Conservation (phyloP, 2,113 vertebrate species). For the Balaenoptera acutorostrata region DNA sequence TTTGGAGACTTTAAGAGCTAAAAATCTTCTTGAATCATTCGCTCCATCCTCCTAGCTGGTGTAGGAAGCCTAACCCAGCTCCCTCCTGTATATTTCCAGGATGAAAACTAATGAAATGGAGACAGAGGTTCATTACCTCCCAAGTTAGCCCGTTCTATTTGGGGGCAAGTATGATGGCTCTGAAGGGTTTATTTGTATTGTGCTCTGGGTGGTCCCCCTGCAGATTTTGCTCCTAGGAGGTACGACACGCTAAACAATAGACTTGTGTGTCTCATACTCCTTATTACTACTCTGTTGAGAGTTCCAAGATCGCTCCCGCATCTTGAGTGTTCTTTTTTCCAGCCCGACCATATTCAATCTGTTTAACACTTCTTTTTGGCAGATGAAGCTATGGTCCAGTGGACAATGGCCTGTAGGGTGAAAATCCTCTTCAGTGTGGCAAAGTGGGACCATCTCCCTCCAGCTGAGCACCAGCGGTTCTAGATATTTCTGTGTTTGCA, state of each 20-base stretch:
- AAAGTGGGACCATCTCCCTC: neutral
- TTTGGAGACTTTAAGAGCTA: neutral
- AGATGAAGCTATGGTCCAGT: neutral
- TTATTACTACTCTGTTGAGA: too few relatives aligned
- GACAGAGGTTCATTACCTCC: neutral
- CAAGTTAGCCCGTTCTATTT: too few relatives aligned
- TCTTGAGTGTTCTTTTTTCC: neutral
- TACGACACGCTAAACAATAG: neutral
- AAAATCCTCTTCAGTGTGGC: neutral
- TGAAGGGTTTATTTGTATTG: neutral
- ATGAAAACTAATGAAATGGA: neutral
- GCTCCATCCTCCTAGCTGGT: neutral
- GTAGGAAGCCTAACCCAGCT: neutral
- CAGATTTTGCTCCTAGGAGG: neutral
- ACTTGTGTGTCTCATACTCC: rapidly evolving
- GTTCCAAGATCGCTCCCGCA: rapidly evolving
- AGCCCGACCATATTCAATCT: neutral
- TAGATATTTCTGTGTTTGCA: neutral
- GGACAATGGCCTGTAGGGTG: neutral
- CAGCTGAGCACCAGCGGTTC: neutral
- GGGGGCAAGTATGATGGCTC: neutral
- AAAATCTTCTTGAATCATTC: too few relatives aligned
- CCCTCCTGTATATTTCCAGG: neutral
- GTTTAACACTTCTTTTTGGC: neutral
- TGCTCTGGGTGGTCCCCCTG: neutral